Base-by-base conservation (phyloP, 37 sponge, comb jelly and placozoan species). In the Axinella damicornis region DNA sequence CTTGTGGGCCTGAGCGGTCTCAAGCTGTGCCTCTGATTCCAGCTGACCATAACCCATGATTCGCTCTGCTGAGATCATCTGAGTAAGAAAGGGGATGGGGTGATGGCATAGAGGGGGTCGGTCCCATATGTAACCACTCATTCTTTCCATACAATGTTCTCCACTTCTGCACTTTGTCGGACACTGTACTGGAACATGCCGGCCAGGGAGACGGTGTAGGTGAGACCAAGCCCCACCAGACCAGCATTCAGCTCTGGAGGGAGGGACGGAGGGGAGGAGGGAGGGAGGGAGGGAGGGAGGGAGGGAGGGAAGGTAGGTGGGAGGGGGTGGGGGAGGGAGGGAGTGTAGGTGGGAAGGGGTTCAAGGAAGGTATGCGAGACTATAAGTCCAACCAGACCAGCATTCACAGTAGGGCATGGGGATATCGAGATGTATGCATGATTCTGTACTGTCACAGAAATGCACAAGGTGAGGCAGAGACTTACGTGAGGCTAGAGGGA, bases 51-150 rank as follows among this genome's bases (percentile, higher is more conserved):
- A 94, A 15, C 74, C 72, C 58, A 90, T 90, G 6, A 94, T 65
- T 31, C 94, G 64, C 79, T 94, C 94, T 21, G 88, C 83, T 65
- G 94, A 90, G 22, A 90, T 79, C 94, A 94, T 90, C 94, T 94
- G 65, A 14, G 76, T n/a, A 64, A 62, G 13, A 37, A 33, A 6
- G 39, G 21, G 20, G 1, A 27, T 28, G 33, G 19, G 33, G n/a
- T n/a, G 11, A 30, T 21, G 6, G 27, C 27, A 64, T 11, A 64
- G 65, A 12, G n/a, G n/a, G n/a, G n/a, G n/a, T n/a, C n/a, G n/a
- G n/a, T n/a, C n/a, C n/a, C n/a, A n/a, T n/a, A n/a, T n/a, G n/a
- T n/a, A n/a, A n/a, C n/a, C n/a, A n/a, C n/a, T n/a, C 9, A 46
- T 46, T 9, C 53, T 39, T 16, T 46, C 53, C 90, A 67, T 52